Evolutionary conservation across 1,140 invertebrate species (phyloP).

Genomic region (Teleopsis dalmanni): DNA sequence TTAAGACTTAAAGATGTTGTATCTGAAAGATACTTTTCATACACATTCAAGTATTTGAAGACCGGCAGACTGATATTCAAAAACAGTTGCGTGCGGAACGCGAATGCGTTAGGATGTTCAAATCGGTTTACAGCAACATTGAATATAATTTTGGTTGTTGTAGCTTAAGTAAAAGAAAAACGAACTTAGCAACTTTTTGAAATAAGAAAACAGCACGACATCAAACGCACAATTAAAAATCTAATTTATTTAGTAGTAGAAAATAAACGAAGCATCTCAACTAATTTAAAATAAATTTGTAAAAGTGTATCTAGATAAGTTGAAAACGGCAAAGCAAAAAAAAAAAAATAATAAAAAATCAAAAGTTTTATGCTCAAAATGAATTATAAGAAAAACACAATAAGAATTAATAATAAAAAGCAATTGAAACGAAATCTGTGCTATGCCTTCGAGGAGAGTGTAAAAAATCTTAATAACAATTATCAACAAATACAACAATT

Average conservation of each 20-base stretch:
- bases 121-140: background rate
- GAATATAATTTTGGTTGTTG: background rate
- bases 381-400: background rate
- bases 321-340: background rate
- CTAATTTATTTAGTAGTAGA: background rate
- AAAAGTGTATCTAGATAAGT: no score
- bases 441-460: no score
- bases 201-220: no score
- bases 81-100: slow-evolving; percentile 30
- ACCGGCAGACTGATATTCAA: slow-evolving; percentile 11
- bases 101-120: slow-evolving; percentile 23
- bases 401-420: background rate
- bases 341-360: background rate
- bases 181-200: no score
- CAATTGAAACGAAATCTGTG: background rate
- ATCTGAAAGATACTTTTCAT: background rate
- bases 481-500: background rate
- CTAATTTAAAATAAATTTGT: background rate
- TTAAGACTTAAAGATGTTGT: no score
- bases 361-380: background rate
- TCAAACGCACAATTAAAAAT: background rate
- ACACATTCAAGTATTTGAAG: slow-evolving; percentile 13
- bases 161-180: background rate
- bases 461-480: background rate
- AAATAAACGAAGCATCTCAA: background rate